Conservation (phyloP, 2,888 invertebrate species). For the Ochropleura plecta region DNA sequence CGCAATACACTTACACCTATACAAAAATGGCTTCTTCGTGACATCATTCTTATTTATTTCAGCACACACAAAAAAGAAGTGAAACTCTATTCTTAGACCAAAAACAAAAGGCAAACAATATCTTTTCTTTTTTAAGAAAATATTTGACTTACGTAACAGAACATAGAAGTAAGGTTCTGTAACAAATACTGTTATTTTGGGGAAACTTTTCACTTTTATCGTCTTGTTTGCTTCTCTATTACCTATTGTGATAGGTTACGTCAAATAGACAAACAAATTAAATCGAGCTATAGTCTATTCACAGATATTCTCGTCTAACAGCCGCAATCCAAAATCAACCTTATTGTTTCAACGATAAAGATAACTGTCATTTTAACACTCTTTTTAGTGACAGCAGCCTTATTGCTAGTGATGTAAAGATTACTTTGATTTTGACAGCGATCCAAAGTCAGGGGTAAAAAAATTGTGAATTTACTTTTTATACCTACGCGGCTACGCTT, state of each 20-base stretch:
- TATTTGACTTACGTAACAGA: constrained; percentile 24
- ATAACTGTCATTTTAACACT: background rate
- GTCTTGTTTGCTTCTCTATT: constrained; percentile 62
- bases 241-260: constrained; percentile 40
- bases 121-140: background rate
- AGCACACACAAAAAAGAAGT: constrained; percentile 1
- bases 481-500: constrained; percentile 29
- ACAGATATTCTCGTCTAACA: background rate
- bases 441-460: background rate
- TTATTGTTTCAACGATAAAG: background rate
- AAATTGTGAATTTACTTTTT: background rate
- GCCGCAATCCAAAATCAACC: background rate
- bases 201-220: constrained; percentile 63
- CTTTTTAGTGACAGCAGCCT: background rate
- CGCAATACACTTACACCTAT: background rate
- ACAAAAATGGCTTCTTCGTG: background rate
- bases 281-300: constrained; percentile 24
- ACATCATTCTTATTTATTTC: constrained; percentile 10
- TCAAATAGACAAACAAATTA: constrained; percentile 64
- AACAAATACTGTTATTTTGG: constrained; percentile 46
- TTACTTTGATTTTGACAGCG: background rate
- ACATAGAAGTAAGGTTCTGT: constrained; percentile 18
- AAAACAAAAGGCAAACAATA: constrained; percentile 20
- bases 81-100: constrained; percentile 19
- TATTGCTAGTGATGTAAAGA: background rate